These are phyloP conservation scores for Ranitomeya imitator DNA, from an alignment of 2,113 vertebrate species.

Conservation along the genomic window DNA sequence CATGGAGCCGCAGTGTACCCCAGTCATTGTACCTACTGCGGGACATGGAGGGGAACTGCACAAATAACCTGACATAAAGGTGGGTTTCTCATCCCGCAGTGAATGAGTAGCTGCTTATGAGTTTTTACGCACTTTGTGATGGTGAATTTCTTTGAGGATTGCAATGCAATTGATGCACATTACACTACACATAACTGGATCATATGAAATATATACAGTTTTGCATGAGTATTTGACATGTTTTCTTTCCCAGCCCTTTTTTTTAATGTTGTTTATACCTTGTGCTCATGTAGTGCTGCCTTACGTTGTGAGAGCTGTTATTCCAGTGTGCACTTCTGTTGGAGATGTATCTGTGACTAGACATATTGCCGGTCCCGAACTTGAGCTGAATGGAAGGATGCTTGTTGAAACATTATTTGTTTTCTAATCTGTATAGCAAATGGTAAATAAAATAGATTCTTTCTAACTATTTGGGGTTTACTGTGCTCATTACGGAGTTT, in stretches of 20 bases:
- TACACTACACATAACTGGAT: conserved; percentile 70
- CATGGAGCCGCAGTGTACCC: neutral
- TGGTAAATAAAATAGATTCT: conserved; percentile 82
- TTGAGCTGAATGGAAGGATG: conserved; percentile 68
- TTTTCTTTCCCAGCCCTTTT: conserved; percentile 62
- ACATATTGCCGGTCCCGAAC: conserved; percentile 64
- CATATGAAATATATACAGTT: conserved; percentile 66
- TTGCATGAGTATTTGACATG: conserved; percentile 75
- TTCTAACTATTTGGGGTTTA: conserved; percentile 67
- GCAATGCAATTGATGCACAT: conserved; percentile 64
- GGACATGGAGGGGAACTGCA: neutral
- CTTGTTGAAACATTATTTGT: conserved; percentile 78
- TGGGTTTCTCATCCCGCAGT: neutral
- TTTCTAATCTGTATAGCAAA: conserved; percentile 83
- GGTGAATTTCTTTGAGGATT: conserved; percentile 67
- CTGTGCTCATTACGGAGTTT: neutral
- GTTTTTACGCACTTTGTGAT: conserved; percentile 70
- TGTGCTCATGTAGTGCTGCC: conserved; percentile 84
- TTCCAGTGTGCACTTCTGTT: conserved; percentile 72
- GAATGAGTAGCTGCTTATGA: conserved; percentile 47
- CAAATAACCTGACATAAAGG: neutral
- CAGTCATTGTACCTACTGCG: neutral
- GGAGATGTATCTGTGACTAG: conserved; percentile 66
- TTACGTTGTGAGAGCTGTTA: conserved; percentile 77
- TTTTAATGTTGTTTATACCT: conserved; percentile 71